Base-by-base conservation (phyloP, 2,113 vertebrate species). In the Perognathus longimembris region DNA sequence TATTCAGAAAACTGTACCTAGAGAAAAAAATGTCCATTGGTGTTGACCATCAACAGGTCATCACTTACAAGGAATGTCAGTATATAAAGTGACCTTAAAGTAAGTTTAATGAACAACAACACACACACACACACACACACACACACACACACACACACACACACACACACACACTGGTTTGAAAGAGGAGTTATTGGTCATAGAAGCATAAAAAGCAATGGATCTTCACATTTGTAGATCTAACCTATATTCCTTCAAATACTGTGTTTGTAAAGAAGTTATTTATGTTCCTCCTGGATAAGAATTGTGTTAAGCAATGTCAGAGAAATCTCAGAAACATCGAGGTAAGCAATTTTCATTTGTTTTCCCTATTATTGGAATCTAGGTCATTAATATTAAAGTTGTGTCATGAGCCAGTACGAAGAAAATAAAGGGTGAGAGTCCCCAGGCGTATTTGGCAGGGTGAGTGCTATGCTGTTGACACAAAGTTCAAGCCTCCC, bases 211-310 rank as follows among this genome's bases (percentile, higher is more conserved):
- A 15, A 59, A 85, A 90, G 10, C 5, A 50, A 59, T 74, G 12
- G 50, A 42, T 64, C 28, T 88, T 88, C 20, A 64, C 78, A 38
- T 75, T 85, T 24, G 17, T 69, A 26, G 34, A 63, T 50, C 24
- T n/a, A 57, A 89, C 86, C 7, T 64, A 15, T 75, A 20, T 92
- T 84, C 85, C 93, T 86, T 38, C 38, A 92, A 73, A 67, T 34
- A 75, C 1, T 7, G 1, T 70, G 15, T 83, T 77, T 9, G 28
- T 17, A 11, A 88, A 83, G 69, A 84, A 85, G 17, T 24, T 40
- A 73, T 26, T 24, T 2, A 50, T 84, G 45, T 61, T 92, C 12
- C 15, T n/a, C 34, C 20, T 96, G 54, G 18, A 66, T 84, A 12
- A 71, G 61, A 22, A 67, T 34, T 81, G 85, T 75, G 15, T 40